Evolutionary conservation across 2,888 invertebrate species (phyloP), one percentile per base, ranked within the genome.

Genomic region (Eulithis testata): DNA sequence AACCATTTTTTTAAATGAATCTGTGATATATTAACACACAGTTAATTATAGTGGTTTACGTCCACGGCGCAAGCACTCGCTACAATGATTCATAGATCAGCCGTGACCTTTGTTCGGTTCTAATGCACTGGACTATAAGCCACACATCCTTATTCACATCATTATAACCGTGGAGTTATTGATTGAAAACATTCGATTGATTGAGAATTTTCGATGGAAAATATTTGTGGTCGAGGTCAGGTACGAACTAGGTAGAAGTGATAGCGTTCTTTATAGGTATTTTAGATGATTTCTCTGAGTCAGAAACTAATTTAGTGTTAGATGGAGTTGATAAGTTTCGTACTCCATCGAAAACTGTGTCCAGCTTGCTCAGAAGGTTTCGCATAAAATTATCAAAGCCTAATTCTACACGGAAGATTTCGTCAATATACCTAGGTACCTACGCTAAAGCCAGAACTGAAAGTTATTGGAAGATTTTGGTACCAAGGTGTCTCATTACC

Each of bases 1-100:
- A 3, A 31, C 31, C 31, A 31, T 31, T 31, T 49, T 60, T 65
- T 54, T 54, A 65, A 63, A 65, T 60, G 66, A 50, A 45, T 68
- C 64, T 71, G 66, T 47, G 58, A 65, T 47, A 58, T 47, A 12
- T 45, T 40, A 12, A 12, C 27, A 58, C 50, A 43, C 53, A 53
- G 43, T 61, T 52, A 55, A 60, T 65, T 62, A 55, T 51, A n/a
- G 54, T 43, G n/a, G 45, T 61, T 63, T 45, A 53, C 44, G 64
- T 57, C 11, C 45, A 57, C 36, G 14, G 12, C 21, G 9, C 49
- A 49, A 21, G 21, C 21, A 9, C 14, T 14, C 11, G 14, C 31
- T 11, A 3, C 21, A 55, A 61, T 71, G 71, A 68, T 52, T 68
- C 69, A 69, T 61, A 14, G 44, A 63, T 12, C 45, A 45, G 40